These are phyloP conservation scores for Agriopis leucophaearia DNA, from an alignment of 2,888 invertebrate species.

Conservation along the genomic window DNA sequence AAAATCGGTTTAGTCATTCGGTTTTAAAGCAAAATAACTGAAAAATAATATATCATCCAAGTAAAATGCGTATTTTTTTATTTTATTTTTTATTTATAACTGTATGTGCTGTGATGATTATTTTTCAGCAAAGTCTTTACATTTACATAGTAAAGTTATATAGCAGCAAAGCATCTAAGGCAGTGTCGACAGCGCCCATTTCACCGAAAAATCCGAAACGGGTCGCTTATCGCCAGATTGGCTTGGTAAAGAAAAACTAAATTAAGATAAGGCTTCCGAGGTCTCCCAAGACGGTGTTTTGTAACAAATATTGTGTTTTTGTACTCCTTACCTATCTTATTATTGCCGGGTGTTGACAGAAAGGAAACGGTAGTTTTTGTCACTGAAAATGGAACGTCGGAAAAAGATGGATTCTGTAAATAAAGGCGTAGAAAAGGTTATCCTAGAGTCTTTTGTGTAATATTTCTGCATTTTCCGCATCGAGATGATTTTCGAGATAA, in stretches of 20 bases:
- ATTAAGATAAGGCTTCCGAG: conserved; percentile 46
- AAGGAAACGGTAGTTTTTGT: conserved; percentile 19
- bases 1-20: too few relatives aligned
- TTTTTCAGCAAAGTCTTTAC: too few relatives aligned
- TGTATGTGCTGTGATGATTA: too few relatives aligned
- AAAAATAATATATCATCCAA: too few relatives aligned
- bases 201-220: conserved; percentile 38
- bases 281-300: conserved; percentile 32
- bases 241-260: conserved; percentile 44
- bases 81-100: too few relatives aligned
- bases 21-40: too few relatives aligned
- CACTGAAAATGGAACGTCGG: conserved; percentile 13
- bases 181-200: not conserved
- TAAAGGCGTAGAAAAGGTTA: not conserved
- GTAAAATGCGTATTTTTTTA: too few relatives aligned
- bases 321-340: conserved; percentile 31
- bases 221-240: conserved; percentile 43
- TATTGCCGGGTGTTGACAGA: conserved; percentile 37
- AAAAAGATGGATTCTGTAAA: conserved; percentile 23
- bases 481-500: too few relatives aligned
- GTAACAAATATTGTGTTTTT: conserved; percentile 37
- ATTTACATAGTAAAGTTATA: too few relatives aligned
- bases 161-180: not conserved
- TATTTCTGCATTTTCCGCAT: too few relatives aligned
- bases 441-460: not conserved